Evolutionary conservation across 2,797 vertebrate genomes (phyloP).

Genomic region (Pogonophryne albipinna): DNA sequence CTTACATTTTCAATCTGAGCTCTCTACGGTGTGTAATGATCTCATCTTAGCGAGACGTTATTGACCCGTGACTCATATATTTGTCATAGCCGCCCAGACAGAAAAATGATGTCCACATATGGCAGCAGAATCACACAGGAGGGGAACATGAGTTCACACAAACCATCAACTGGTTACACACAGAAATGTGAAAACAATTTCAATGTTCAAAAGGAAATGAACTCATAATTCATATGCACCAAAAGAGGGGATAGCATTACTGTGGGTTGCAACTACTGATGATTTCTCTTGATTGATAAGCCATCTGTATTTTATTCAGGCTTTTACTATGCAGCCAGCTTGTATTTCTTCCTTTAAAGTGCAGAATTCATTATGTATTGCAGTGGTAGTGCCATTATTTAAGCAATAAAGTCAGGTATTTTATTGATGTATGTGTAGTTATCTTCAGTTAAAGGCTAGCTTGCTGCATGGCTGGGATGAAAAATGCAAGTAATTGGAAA

Average conservation of each 20-base stretch:
- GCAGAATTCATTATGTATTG: neutral
- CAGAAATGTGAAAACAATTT: slow-evolving; percentile 35
- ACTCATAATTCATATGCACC: slow-evolving; percentile 18
- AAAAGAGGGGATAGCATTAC: neutral
- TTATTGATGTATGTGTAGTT: neutral
- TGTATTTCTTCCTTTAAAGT: neutral
- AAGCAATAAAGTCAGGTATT: neutral
- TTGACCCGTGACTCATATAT: slow-evolving; percentile 78
- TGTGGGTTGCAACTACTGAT: neutral
- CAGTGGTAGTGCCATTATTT: neutral
- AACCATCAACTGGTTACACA: slow-evolving; percentile 23
- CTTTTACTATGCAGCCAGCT: neutral
- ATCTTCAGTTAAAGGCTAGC: neutral
- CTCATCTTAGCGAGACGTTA: slow-evolving; percentile 75
- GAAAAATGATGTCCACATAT: slow-evolving; percentile 70
- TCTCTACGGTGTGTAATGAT: slow-evolving; percentile 71
- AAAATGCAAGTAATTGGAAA: neutral
- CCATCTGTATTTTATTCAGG: neutral
- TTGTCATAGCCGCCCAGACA: slow-evolving; percentile 70
- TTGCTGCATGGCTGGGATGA: neutral
- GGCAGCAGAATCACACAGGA: slow-evolving; percentile 42
- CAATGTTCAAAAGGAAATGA: slow-evolving; percentile 4
- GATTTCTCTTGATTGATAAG: slow-evolving; percentile 2
- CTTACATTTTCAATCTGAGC: slow-evolving; percentile 73
- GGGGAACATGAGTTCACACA: slow-evolving; percentile 42